Evolutionary conservation across 2,113 vertebrate genomes (phyloP).

Genomic region (Noturus placidus): DNA sequence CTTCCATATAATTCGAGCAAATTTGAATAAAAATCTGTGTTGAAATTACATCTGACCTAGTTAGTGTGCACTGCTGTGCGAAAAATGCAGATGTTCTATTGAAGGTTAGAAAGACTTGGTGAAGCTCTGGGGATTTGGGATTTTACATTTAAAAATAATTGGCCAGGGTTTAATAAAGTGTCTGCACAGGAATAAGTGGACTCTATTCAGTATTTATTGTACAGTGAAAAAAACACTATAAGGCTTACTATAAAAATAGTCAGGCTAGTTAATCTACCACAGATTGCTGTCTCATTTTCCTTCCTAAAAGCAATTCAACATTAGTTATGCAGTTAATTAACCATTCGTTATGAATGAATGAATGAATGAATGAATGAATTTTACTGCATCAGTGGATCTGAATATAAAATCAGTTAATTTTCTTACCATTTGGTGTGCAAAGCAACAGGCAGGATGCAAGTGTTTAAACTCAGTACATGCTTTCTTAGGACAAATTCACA

Average conservation of each 20-base stretch:
- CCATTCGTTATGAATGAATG: background rate
- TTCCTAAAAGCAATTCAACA: background rate
- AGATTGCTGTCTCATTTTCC: background rate
- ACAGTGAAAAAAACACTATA: background rate
- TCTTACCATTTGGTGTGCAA: background rate
- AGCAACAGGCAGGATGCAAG: background rate
- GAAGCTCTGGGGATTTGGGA: background rate
- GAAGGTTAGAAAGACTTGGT: background rate
- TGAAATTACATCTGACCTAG: constrained; percentile 17
- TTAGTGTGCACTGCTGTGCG: background rate
- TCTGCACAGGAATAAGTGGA: background rate
- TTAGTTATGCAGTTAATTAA: background rate
- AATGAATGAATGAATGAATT: background rate
- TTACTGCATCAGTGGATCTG: background rate
- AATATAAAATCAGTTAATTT: background rate
- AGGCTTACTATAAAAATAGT: background rate
- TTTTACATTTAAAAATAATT: background rate
- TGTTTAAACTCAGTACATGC: background rate
- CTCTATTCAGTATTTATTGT: background rate
- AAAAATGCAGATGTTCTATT: background rate
- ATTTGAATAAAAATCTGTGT: constrained; percentile 20
- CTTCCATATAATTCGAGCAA: constrained; percentile 26
- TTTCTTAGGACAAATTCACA: background rate
- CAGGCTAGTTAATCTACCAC: background rate
- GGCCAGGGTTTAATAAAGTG: background rate